Evolutionary conservation across 2,888 invertebrate species (phyloP), one percentile per base, ranked within the genome.

Genomic region (Aelia acuminata): DNA sequence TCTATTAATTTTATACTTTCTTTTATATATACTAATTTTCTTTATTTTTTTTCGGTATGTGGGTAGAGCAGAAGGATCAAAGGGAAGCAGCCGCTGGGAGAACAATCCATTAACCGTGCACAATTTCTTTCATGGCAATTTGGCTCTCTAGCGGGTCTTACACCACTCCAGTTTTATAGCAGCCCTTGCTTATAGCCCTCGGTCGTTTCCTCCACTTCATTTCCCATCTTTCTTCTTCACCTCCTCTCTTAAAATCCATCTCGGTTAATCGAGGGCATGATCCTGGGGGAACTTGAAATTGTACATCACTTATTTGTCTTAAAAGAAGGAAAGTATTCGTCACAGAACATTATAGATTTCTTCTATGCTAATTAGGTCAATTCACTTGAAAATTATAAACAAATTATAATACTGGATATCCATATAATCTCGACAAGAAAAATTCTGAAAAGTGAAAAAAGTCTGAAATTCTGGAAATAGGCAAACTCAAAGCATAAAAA

Each of bases 51-150:
- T 75, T 39, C 39, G 39, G 20, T 10, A 7, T 2, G 75, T 20
- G 39, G 22, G 35, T 20, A 75, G 75, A 75, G 7, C 22, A 13
- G 39, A 75, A 75, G 43, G 43, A 80, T 80, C 80, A 80, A 80
- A 80, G 80, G 13, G 11, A 80, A 13, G 43, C 1, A 39, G 43
- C 80, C 80, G 80, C 80, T n/a, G 80, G 39, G 47, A 80, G 80
- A 80, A 80, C 80, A 80, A 80, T 80, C 43, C 80, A 80, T 80
- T 80, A 80, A 80, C 80, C n/a, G 10, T 15, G n/a, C 43, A 80
- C 80, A 47, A 80, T 80, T 80, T 80, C 80, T 80, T 80, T 80
- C n/a, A 39, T 80, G n/a, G 80, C 80, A 80, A 43, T 80, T 80
- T 80, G 39, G 43, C 80, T 80, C 11, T 3, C 35, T 75, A 39